Percentiles rank a stretch among this genome's conserved stretches.
Conservation (phyloP, 64 coral and sea anemone species). For the Hydrozoanthus tunicans region DNA sequence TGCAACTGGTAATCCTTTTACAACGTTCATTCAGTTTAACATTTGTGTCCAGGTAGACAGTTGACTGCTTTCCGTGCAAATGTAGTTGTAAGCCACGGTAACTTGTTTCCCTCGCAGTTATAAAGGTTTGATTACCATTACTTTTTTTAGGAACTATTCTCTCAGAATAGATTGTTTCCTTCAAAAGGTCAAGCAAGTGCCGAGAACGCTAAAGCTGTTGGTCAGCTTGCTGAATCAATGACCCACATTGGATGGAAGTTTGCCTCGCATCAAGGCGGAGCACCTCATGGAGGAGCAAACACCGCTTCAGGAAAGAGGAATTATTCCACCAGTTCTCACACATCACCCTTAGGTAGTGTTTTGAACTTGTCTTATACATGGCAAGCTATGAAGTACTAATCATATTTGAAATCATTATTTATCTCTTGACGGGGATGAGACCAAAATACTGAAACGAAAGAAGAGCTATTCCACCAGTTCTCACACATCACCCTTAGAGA, state of each 20-base stretch:
- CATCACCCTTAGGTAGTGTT: background rate
- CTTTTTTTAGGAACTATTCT: background rate
- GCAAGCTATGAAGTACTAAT: no score
- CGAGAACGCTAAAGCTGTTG: constrained; percentile 48
- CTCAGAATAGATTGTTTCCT: background rate
- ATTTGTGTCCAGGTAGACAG: no score
- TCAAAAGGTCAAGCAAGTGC: constrained; percentile 56
- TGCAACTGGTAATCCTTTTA: no score
- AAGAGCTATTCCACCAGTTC: no score
- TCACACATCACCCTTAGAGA: no score
- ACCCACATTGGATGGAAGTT: constrained; percentile 41
- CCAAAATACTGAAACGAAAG: no score
- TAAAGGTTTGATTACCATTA: background rate
- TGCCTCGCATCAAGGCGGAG: constrained; percentile 8
- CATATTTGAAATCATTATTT: no score
- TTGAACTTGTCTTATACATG: background rate
- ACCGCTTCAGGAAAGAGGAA: constrained; percentile 23
- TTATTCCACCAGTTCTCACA: constrained; percentile 46
- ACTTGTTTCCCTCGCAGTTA: background rate
- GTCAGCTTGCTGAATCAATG: constrained; percentile 50
- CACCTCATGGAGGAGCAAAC: constrained; percentile 6
- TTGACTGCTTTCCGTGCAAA: no score
- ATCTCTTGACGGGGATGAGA: no score
- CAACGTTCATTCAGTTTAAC: no score
- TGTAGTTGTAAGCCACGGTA: background rate